Percentiles rank a stretch among this genome's conserved stretches.
Evolutionary conservation across 2,888 invertebrate species (phyloP).

Genomic region (Drosophila neonasuta): DNA sequence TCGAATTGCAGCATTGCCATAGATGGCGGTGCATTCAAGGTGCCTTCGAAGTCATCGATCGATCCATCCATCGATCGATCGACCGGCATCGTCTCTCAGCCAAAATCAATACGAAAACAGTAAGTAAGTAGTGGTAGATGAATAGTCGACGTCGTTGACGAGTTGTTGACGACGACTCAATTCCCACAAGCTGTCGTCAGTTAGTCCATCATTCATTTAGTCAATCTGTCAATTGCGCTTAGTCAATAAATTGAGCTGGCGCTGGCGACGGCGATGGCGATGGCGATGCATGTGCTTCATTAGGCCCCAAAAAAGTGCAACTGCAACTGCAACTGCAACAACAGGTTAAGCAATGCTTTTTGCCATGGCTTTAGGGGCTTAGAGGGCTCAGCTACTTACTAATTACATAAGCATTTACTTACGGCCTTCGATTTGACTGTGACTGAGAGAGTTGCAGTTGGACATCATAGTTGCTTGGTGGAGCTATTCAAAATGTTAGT

Average conservation of each 20-base stretch:
- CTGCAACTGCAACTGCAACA: constrained; percentile 34
- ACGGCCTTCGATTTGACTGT: constrained; percentile 70
- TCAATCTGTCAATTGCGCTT: constrained; percentile 61
- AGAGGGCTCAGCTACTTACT: constrained; percentile 44
- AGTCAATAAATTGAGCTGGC: constrained; percentile 74
- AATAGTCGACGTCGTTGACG: constrained; percentile 9
- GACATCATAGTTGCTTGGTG: constrained; percentile 29
- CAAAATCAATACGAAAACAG: constrained; percentile 57
- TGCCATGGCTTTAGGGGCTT: constrained; percentile 35
- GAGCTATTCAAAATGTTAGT: constrained; percentile 1
- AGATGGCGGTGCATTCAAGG: constrained; percentile 69
- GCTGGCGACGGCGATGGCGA: constrained; percentile 37
- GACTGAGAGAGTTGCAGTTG: constrained; percentile 35
- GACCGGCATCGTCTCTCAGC: constrained; percentile 18
- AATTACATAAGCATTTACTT: constrained; percentile 71
- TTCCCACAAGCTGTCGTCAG: constrained; percentile 68
- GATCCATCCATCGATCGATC: constrained; percentile 17
- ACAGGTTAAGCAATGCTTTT: constrained; percentile 47
- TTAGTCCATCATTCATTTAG: constrained; percentile 70
- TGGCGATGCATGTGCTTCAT: constrained; percentile 55
- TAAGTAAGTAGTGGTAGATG: background rate
- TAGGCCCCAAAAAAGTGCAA: constrained; percentile 53
- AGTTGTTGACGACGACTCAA: constrained; percentile 49
- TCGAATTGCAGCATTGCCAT: constrained; percentile 49
- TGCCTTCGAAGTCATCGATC: constrained; percentile 38